Evolutionary conservation across 2,888 invertebrate genomes (phyloP), one percentile per base, ranked within the genome.

Genomic region (Ochropleura plecta): DNA sequence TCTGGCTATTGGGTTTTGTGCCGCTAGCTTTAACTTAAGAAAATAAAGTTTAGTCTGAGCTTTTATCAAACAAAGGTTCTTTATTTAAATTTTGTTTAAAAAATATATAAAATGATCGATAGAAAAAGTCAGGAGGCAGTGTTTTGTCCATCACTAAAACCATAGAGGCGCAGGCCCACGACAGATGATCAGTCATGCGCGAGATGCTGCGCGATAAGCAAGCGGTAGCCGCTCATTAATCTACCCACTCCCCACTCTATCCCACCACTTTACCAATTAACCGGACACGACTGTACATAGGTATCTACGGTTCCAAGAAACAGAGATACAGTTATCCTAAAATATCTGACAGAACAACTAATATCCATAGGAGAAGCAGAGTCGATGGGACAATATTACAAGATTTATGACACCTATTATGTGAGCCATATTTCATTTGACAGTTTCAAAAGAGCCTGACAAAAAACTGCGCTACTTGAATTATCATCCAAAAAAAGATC

Each of bases 171-270:
- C 95, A 93, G 92, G 95, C 94, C 94, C 95, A 96, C 95, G 96
- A 96, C 96, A 96, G 96, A 96, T 96, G 96, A 96, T 96, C 96
- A 96, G 94, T 96, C 96, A 96, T 96, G 95, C 95, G 95, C 96
- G 93, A 93, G 96, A 96, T 96, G 94, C 93, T 92, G 93, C 93
- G 88, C 91, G 96, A 96, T 96, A 96, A 96, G 95, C 91, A 91
- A 88, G 94, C 96, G 91, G 96, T 96, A 96, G 96, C 96, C 94
- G 94, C 96, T 96, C 96, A 96, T 96, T 96, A 96, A 96, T 96
- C 96, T 96, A 91, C 95, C 95, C 92, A 92, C 93, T 93, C 94
- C 93, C 94, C 93, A 89, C 92, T 88, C 90, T 88, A 88, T 88
- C 81, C 92, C 91, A 92, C 91, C 90, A 92, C 93, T 91, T 91